Base-by-base conservation (phyloP, 2,113 vertebrate genomes). In the Ophiodon elongatus region DNA sequence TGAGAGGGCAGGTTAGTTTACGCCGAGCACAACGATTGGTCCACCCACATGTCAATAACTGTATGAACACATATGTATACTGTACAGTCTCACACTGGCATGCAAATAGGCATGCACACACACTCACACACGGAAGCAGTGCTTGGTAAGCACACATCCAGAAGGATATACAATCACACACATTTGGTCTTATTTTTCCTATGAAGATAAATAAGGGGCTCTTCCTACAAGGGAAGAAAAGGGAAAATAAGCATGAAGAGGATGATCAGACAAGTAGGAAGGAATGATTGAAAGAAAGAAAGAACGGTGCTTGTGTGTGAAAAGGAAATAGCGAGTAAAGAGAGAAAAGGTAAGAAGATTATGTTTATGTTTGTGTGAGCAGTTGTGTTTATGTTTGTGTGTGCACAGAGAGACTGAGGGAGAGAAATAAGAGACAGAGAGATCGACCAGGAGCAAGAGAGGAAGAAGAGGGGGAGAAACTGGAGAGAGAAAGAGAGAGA, bases 201-300 rank as follows among this genome's bases (percentile, higher is more conserved):
- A 93, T 91, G 91, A 89, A 91, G 94, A 92, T 90, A 92, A 94
- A 94, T 91, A 94, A 95, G 92, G 94, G 94, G 85, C 91, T 94
- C 92, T 93, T 94, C 96, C 96, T 94, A 94, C 95, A 95, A 93
- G 95, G 95, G 95, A 96, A 94, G 94, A 94, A 96, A 95, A 94
- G 92, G 92, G 91, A 92, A 92, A 92, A 94, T 93, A 94, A 93
- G 93, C 89, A 92, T 92, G 92, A 93, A 57, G 85, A 90, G 82
- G 83, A 88, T 84, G 89, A 90, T 66, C 75, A 73, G 87, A 89
- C 76, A 86, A 79, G 79, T 79, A 87, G 78, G 79, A 79, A 71
- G 69, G 67, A 85, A 80, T 75, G 84, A 83, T 50, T 76, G 57
- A 69, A 27, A 72, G 52, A 76, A 54, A 43, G 37, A 60, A 59